Conservation (phyloP, 2,888 invertebrate genomes). For the Synergus umbraculus region DNA sequence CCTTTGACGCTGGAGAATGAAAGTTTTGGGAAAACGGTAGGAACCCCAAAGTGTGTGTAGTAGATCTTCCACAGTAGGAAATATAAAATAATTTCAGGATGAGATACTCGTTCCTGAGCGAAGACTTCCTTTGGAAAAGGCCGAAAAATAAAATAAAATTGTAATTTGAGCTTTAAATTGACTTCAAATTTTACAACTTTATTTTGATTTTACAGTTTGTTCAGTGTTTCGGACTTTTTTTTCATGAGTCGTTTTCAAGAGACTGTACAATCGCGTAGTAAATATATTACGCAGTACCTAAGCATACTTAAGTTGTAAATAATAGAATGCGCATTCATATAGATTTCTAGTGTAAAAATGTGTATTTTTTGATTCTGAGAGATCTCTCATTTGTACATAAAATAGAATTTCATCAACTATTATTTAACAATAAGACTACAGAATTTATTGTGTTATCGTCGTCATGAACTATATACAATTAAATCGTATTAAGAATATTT, state of each 20-base stretch:
- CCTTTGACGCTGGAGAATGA: no score
- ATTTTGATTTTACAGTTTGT: background rate
- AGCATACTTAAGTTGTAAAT: background rate
- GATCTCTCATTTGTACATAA: constrained; percentile 9
- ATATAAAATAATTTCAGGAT: constrained; percentile 2
- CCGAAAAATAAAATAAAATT: background rate
- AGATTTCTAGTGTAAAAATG: constrained; percentile 1
- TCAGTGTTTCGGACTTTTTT: background rate
- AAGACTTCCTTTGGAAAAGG: background rate
- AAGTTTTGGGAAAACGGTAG: background rate
- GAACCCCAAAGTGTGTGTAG: background rate
- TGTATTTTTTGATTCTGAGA: constrained; percentile 2
- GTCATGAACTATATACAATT: background rate
- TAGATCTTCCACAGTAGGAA: background rate
- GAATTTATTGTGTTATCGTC: background rate
- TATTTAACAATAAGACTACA: constrained; percentile 4
- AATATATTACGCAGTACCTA: constrained; percentile 5
- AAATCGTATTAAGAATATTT: constrained; percentile 1
- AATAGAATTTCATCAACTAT: background rate
- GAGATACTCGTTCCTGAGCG: background rate
- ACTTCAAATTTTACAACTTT: background rate
- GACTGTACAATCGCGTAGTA: constrained; percentile 1
- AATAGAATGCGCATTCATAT: background rate
- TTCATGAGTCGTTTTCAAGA: background rate
- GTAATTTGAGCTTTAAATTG: background rate